A percentile compares a stretch with the other conserved stretches of the same genome.
These are phyloP conservation scores for Doryteuthis pealeii DNA, from an alignment of 1,140 invertebrate species.

Conservation along the genomic window DNA sequence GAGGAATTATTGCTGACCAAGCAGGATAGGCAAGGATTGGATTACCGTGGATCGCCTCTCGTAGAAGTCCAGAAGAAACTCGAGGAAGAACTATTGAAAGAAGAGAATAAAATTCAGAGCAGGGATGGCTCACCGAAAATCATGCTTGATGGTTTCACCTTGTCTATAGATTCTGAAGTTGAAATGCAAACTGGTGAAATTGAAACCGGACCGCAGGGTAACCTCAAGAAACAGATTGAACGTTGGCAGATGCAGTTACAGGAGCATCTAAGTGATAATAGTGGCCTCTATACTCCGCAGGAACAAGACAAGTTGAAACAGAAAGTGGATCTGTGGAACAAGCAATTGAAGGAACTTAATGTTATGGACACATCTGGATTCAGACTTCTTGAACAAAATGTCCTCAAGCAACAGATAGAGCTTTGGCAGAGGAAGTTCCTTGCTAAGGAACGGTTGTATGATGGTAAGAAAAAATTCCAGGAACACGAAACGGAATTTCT, in stretches of 20 bases:
- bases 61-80: background rate
- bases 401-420: background rate
- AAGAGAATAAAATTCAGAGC: background rate
- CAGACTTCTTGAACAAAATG: background rate
- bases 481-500: conserved; percentile 1
- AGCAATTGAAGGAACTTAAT: conserved; percentile 3
- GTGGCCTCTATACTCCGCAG: background rate
- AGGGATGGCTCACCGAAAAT: background rate
- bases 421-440: background rate
- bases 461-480: background rate
- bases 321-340: background rate
- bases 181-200: background rate
- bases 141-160: background rate
- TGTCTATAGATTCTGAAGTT: background rate
- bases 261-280: background rate
- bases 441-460: background rate
- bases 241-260: background rate
- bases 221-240: conserved; percentile 5
- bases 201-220: background rate
- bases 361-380: background rate
- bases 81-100: background rate
- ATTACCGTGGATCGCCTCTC: background rate
- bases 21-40: background rate
- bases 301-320: background rate
- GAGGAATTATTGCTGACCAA: background rate